Conservation (phyloP, 2,113 vertebrate genomes). For the Turnix velox region DNA sequence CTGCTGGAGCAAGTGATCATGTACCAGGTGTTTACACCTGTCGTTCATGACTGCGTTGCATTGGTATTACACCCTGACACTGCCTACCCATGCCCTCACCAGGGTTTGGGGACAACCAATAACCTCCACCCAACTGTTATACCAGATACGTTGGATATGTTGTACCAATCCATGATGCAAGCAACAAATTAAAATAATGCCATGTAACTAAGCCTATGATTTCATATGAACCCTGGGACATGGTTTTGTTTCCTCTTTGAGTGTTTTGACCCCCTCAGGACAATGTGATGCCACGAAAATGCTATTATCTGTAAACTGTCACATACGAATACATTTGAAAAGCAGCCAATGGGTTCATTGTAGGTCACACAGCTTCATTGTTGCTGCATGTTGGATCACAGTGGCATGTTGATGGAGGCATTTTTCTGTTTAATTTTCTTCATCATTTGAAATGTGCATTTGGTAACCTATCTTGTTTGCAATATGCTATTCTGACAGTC, state of each 20-base stretch:
- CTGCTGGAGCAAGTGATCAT: accelerated
- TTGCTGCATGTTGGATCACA: not conserved
- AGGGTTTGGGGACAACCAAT: not conserved
- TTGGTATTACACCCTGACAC: too few relatives aligned
- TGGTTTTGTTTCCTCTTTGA: not conserved
- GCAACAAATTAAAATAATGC: not conserved
- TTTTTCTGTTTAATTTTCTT: not conserved
- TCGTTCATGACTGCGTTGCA: accelerated
- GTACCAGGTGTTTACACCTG: accelerated
- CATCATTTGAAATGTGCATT: not conserved
- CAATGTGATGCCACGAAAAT: not conserved
- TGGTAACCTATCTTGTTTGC: not conserved
- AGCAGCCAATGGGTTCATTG: not conserved
- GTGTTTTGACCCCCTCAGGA: not conserved
- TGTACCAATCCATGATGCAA: not conserved
- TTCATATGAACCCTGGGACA: not conserved
- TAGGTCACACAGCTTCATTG: accelerated
- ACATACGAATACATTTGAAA: not conserved
- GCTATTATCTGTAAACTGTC: too few relatives aligned
- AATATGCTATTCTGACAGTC: slow-evolving; percentile 12
- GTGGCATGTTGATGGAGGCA: not conserved
- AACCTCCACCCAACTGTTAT: too few relatives aligned
- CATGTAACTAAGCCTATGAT: accelerated
- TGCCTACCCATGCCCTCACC: too few relatives aligned
- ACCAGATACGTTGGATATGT: too few relatives aligned